A percentile compares a stretch with the other conserved stretches of the same genome.
phyloP scores from a whole-genome alignment of 2,113 vertebrate species.

The Neoarius graeffei region DNA sequence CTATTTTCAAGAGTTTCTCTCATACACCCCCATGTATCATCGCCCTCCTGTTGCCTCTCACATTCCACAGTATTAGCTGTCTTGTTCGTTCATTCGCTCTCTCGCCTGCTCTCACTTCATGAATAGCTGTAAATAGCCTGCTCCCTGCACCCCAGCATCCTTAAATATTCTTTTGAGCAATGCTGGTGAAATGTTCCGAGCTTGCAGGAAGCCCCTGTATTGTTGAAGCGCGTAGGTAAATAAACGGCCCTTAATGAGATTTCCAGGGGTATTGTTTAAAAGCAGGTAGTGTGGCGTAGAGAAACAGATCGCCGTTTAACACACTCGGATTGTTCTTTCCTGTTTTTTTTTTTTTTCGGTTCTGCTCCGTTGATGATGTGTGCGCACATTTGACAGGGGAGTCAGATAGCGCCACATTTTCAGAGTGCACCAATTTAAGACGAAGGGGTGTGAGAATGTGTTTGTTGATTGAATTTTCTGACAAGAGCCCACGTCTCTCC shows the following conservation, averaged over 20 bases:
- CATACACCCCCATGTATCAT: slow-evolving; percentile 42
- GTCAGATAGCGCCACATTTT: slow-evolving; percentile 9
- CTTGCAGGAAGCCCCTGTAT: slow-evolving; percentile 38
- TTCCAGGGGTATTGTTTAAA: slow-evolving; percentile 48
- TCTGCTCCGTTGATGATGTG: slow-evolving; percentile 40
- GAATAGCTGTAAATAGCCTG: slow-evolving; percentile 26
- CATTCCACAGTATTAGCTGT: slow-evolving; percentile 49
- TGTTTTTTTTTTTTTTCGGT: slow-evolving; percentile 41
- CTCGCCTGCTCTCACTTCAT: slow-evolving; percentile 10
- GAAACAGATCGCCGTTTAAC: slow-evolving; percentile 31
- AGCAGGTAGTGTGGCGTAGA: slow-evolving; percentile 22
- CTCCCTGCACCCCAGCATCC: slow-evolving; percentile 21
- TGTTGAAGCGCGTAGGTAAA: slow-evolving; percentile 12
- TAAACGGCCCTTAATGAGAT: slow-evolving; percentile 5
- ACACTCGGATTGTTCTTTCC: slow-evolving; percentile 46
- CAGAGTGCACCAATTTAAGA: slow-evolving; percentile 11
- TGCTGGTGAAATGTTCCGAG: slow-evolving; percentile 2
- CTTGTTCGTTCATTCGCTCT: background rate
- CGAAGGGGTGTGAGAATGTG: slow-evolving; percentile 5
- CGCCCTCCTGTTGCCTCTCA: slow-evolving; percentile 52
- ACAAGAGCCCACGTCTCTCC: slow-evolving; percentile 64
- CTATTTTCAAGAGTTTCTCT: slow-evolving; percentile 43
- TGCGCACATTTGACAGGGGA: slow-evolving; percentile 9
- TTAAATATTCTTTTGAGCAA: background rate
- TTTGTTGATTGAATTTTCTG: slow-evolving; percentile 62